phyloP scores from a whole-genome alignment of 1,140 invertebrate genomes.

The Drosophila littoralis region DNA sequence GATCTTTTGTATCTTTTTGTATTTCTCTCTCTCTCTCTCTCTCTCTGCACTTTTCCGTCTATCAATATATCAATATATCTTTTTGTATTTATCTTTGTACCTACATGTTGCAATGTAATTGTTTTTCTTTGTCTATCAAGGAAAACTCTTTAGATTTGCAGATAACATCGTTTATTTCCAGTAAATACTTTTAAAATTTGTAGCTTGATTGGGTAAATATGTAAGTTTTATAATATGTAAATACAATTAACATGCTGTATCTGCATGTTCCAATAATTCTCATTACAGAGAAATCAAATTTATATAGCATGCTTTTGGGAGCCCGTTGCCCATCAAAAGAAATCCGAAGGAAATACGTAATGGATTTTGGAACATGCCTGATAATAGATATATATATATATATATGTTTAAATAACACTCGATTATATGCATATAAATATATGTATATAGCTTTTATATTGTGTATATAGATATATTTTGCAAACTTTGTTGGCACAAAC shows the following conservation, averaged over 20 bases:
- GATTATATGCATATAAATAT: slow-evolving; percentile 5
- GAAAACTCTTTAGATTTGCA: background rate
- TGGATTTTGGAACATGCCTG: slow-evolving; percentile 1
- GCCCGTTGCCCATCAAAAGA: background rate
- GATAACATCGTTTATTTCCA: slow-evolving; percentile 37
- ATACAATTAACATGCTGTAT: slow-evolving; percentile 2
- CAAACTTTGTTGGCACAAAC: slow-evolving; percentile 24
- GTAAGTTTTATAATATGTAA: slow-evolving; percentile 9
- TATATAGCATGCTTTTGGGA: slow-evolving; percentile 4
- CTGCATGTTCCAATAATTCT: background rate
- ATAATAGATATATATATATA: slow-evolving; percentile 12
- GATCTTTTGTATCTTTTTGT: background rate
- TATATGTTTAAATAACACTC: slow-evolving; percentile 27
- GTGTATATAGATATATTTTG: slow-evolving; percentile 9
- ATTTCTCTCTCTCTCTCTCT: background rate
- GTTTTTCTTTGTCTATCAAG: background rate
- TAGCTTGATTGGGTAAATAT: slow-evolving; percentile 16
- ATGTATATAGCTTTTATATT: slow-evolving; percentile 1
- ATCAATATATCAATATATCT: too few relatives aligned
- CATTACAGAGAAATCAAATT: background rate
- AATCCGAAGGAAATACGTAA: background rate
- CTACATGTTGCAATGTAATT: background rate
- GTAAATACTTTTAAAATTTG: slow-evolving; percentile 15
- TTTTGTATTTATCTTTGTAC: background rate
- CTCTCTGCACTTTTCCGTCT: background rate